phyloP scores from a whole-genome alignment of 2,888 invertebrate species.

The Nomada lathburiana region DNA sequence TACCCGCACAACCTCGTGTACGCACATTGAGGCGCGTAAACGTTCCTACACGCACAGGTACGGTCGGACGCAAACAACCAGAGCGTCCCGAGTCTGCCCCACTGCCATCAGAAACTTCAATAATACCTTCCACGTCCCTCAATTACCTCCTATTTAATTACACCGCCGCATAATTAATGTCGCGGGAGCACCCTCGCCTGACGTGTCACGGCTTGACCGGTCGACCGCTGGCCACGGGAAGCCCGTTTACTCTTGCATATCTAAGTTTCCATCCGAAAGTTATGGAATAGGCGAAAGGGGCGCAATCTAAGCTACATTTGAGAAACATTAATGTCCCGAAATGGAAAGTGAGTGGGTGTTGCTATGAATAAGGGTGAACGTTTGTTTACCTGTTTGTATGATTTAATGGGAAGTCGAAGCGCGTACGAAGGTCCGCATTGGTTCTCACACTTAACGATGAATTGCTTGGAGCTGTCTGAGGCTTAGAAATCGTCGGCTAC shows the following conservation, averaged over 20 bases:
- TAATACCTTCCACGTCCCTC: slow-evolving; percentile 79
- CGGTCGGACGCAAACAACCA: slow-evolving; percentile 57
- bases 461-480: slow-evolving; percentile 1
- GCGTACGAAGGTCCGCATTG: neutral
- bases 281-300: neutral
- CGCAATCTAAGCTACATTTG: neutral
- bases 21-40: slow-evolving; percentile 11
- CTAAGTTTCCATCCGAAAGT: neutral
- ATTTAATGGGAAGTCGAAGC: neutral
- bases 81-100: slow-evolving; percentile 31
- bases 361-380: neutral
- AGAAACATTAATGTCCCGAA: too few relatives aligned
- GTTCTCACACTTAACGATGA: neutral
- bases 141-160: slow-evolving; percentile 81
- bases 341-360: neutral
- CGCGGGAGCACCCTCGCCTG: slow-evolving; percentile 68
- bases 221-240: slow-evolving; percentile 25
- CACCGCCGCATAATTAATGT: slow-evolving; percentile 79
- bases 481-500: slow-evolving; percentile 40
- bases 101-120: slow-evolving; percentile 79
- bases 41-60: slow-evolving; percentile 49
- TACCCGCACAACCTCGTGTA: neutral
- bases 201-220: slow-evolving; percentile 61
- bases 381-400: neutral
- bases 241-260: slow-evolving; percentile 16